Conservation (phyloP, 2,113 vertebrate species). For the Pseudopodoces humilis region DNA sequence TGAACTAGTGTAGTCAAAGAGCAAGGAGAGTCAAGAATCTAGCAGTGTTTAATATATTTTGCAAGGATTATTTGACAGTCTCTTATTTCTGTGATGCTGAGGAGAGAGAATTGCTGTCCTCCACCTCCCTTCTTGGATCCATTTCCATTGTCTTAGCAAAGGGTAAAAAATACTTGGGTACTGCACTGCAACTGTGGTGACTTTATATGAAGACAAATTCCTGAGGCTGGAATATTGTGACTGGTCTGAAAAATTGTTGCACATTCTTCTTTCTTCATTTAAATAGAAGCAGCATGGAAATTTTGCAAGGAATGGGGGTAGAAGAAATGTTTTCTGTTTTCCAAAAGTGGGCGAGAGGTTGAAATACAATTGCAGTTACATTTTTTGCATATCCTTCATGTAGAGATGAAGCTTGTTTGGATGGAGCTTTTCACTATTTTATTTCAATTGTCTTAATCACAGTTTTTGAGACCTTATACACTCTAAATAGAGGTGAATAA, state of each 20-base stretch:
- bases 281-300: background rate
- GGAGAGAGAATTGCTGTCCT: background rate
- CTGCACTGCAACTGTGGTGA: background rate
- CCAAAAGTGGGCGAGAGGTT: background rate
- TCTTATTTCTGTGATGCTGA: background rate
- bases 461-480: background rate
- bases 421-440: background rate
- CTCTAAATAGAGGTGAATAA: background rate
- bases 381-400: background rate
- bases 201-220: slow-evolving; percentile 7
- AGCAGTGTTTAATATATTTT: background rate
- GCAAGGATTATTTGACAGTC: background rate
- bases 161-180: background rate
- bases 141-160: background rate
- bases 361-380: background rate
- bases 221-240: background rate
- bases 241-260: slow-evolving; percentile 2
- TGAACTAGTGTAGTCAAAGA: background rate
- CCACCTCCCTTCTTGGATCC: background rate
- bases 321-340: slow-evolving; percentile 26
- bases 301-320: background rate
- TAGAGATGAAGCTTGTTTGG: background rate
- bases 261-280: background rate
- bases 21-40: background rate
- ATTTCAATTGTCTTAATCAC: background rate